These are phyloP conservation scores for Heliconius hermathena DNA, from an alignment of 1,140 invertebrate species.

Conservation along the genomic window DNA sequence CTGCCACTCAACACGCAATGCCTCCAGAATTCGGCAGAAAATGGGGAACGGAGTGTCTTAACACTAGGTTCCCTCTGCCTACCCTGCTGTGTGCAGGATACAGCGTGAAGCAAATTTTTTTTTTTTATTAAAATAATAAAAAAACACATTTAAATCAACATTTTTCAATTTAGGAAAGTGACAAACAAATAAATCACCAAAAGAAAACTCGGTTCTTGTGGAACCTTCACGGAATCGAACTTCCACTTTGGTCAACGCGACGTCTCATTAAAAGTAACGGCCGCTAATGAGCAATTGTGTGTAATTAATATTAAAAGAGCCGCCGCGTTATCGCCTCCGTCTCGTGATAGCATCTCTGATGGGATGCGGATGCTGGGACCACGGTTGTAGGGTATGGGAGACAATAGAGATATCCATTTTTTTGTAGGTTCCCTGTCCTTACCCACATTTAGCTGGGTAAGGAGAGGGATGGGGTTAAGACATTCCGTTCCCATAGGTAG, in stretches of 20 bases:
- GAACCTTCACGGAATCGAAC: neutral
- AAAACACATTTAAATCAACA: too few relatives aligned
- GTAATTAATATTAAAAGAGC: constrained; percentile 33
- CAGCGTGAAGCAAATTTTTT: too few relatives aligned
- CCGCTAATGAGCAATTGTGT: constrained; percentile 25
- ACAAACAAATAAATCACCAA: neutral
- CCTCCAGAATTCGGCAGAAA: too few relatives aligned
- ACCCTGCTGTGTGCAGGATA: too few relatives aligned
- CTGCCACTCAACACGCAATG: too few relatives aligned
- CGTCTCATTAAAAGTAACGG: constrained; percentile 28
- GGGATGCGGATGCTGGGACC: neutral
- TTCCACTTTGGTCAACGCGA: neutral
- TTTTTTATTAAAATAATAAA: too few relatives aligned
- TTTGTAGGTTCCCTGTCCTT: neutral
- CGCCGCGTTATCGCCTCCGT: constrained; percentile 28
- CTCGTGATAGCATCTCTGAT: constrained; percentile 21
- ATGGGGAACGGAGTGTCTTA: too few relatives aligned
- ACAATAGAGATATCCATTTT: neutral
- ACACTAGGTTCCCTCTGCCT: too few relatives aligned
- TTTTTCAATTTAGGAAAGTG: neutral
- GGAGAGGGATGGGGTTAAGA: neutral
- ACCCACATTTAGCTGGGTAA: neutral
- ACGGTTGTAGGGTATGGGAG: neutral
- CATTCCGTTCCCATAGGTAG: neutral
- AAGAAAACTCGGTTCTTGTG: neutral